Conservation (phyloP, 92 coral and sea anemone species). For the Paragorgia papillata region DNA sequence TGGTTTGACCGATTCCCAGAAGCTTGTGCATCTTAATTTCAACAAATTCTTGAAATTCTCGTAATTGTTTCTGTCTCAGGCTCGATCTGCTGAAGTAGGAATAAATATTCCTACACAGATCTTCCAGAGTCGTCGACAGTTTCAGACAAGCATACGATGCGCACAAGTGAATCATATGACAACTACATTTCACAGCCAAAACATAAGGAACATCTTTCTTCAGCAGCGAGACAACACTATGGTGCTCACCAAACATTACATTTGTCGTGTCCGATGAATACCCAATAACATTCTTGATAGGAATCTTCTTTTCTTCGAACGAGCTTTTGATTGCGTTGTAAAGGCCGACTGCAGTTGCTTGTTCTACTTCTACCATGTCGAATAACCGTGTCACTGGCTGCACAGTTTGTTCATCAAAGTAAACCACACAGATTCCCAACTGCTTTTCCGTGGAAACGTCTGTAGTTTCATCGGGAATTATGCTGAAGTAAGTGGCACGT, state of each 20-base stretch:
- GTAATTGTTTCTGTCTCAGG: conserved; percentile 47
- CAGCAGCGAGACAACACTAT: background rate
- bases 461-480: conserved; percentile 15
- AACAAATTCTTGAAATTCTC: conserved; percentile 50
- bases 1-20: conserved; percentile 52
- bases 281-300: conserved; percentile 3
- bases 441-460: conserved; percentile 10
- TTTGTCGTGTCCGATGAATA: conserved; percentile 1
- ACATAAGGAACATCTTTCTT: background rate
- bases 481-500: conserved; percentile 13
- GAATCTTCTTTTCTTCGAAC: background rate
- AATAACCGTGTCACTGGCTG: background rate
- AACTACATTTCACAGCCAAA: conserved; percentile 43
- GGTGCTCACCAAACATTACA: conserved; percentile 2
- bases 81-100: conserved; percentile 54
- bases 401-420: background rate
- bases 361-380: background rate
- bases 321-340: background rate
- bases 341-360: background rate
- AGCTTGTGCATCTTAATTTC: conserved; percentile 51
- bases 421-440: conserved; percentile 4
- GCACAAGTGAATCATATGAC: conserved; percentile 55
- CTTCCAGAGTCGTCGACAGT: conserved; percentile 48
- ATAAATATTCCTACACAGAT: conserved; percentile 52
- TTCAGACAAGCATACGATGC: conserved; percentile 55